Conservation (phyloP, 2,797 vertebrate species). For the Pipistrellus pipistrellus region DNA sequence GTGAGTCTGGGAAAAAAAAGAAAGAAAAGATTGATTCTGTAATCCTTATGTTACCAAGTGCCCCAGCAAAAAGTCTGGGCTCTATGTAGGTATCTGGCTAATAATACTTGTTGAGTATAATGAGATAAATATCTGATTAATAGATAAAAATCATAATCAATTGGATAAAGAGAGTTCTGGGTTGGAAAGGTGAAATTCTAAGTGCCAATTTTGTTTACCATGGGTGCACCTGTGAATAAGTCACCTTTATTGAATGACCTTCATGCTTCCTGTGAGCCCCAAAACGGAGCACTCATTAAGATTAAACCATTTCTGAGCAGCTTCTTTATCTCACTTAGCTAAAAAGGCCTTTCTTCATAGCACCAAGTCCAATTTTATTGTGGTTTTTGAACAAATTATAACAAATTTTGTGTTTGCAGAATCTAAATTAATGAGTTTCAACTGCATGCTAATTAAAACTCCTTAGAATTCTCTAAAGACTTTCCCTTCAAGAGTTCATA, state of each 20-base stretch:
- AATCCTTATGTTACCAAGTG: background rate
- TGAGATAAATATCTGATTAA: background rate
- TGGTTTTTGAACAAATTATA: constrained; percentile 58
- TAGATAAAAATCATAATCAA: background rate
- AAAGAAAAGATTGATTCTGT: background rate
- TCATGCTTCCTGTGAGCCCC: constrained; percentile 13
- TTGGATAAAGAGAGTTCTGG: background rate
- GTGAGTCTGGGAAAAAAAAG: background rate
- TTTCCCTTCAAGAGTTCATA: constrained; percentile 73
- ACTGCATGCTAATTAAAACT: constrained; percentile 76
- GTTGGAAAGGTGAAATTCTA: background rate
- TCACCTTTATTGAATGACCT: background rate
- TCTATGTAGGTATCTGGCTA: background rate
- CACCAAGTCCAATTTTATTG: constrained; percentile 44
- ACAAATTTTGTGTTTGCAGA: constrained; percentile 67
- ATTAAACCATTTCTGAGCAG: constrained; percentile 39
- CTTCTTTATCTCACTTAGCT: constrained; percentile 70
- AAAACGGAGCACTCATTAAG: constrained; percentile 23
- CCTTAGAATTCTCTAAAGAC: constrained; percentile 69
- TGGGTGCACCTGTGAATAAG: background rate
- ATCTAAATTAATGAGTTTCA: constrained; percentile 71
- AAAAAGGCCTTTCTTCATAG: constrained; percentile 52
- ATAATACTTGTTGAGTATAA: background rate
- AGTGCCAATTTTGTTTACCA: background rate
- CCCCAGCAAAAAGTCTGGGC: background rate